phyloP scores from a whole-genome alignment of 2,797 vertebrate genomes.

The Ptychadena robeensis region DNA sequence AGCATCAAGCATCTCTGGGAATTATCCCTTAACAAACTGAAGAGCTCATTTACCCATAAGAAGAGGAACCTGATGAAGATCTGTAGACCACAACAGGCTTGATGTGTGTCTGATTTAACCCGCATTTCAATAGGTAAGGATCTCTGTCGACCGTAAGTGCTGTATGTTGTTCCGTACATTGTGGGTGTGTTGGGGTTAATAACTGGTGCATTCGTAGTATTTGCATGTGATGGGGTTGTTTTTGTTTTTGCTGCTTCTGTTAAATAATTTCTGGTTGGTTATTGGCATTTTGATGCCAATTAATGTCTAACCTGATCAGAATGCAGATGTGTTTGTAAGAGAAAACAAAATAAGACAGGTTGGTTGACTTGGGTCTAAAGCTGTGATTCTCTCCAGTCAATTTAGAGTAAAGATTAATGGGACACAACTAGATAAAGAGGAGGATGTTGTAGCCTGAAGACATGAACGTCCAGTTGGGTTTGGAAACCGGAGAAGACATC shows the following conservation, averaged over 20 bases:
- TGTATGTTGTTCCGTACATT: not conserved
- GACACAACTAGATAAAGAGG: conserved; percentile 29
- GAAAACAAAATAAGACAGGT: not conserved
- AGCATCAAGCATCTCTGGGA: conserved; percentile 12
- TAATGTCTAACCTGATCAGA: conserved; percentile 19
- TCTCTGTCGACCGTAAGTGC: not conserved
- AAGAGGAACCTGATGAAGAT: conserved; percentile 21
- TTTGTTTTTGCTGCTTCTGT: not conserved
- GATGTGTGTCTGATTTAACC: conserved; percentile 6
- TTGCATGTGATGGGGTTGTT: conserved; percentile 2
- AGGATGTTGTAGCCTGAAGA: conserved; percentile 53
- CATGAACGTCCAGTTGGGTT: conserved; percentile 64
- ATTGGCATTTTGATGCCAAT: not conserved
- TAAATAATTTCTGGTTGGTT: not conserved
- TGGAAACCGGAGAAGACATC: conserved; percentile 79
- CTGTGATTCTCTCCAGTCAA: conserved; percentile 52
- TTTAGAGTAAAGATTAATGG: conserved; percentile 57
- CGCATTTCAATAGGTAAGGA: conserved; percentile 44
- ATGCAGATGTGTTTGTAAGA: conserved; percentile 66
- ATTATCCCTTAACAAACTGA: conserved; percentile 1
- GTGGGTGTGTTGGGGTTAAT: conserved; percentile 32
- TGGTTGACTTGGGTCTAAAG: conserved; percentile 65
- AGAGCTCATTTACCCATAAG: conserved; percentile 17
- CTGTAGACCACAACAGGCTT: conserved; percentile 15
- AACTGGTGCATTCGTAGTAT: not conserved